Conservation (phyloP, 2,888 invertebrate species). For the Dasysyrphus tricinctus region DNA sequence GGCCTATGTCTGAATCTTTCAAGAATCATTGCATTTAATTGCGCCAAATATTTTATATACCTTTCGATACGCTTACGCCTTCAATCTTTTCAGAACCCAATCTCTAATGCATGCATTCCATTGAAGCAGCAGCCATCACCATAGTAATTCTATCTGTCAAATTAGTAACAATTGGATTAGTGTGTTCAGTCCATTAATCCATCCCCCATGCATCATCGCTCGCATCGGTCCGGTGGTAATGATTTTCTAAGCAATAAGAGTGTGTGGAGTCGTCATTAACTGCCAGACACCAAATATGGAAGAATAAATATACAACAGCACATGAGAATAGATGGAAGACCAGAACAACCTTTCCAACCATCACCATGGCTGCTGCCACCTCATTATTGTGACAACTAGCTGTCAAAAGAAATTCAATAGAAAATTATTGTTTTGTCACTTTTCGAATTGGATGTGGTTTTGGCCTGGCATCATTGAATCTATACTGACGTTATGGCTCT, state of each 20-base stretch:
- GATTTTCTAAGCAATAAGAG: constrained; percentile 36
- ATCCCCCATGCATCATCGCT: constrained; percentile 8
- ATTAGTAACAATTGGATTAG: constrained; percentile 66
- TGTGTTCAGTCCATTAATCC: constrained; percentile 52
- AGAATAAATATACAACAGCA: neutral
- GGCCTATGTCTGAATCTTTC: constrained; percentile 28
- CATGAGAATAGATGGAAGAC: neutral
- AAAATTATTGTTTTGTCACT: constrained; percentile 71
- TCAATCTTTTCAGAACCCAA: neutral
- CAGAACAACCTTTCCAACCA: neutral
- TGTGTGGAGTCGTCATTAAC: constrained; percentile 48
- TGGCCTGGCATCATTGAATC: neutral
- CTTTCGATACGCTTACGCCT: constrained; percentile 53
- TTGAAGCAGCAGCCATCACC: constrained; percentile 26
- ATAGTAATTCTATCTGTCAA: constrained; percentile 39
- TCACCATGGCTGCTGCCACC: constrained; percentile 50
- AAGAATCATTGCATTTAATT: constrained; percentile 74
- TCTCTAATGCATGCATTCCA: neutral
- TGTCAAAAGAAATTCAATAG: constrained; percentile 71
- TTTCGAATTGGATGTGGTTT: constrained; percentile 45
- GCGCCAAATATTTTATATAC: constrained; percentile 30
- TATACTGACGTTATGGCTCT: neutral
- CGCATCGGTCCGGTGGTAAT: constrained; percentile 24
- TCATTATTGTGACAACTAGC: constrained; percentile 73
- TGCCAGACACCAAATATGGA: constrained; percentile 12